Evolutionary conservation across 1,140 invertebrate genomes (phyloP).

Genomic region (Scaptomyza pallida): DNA sequence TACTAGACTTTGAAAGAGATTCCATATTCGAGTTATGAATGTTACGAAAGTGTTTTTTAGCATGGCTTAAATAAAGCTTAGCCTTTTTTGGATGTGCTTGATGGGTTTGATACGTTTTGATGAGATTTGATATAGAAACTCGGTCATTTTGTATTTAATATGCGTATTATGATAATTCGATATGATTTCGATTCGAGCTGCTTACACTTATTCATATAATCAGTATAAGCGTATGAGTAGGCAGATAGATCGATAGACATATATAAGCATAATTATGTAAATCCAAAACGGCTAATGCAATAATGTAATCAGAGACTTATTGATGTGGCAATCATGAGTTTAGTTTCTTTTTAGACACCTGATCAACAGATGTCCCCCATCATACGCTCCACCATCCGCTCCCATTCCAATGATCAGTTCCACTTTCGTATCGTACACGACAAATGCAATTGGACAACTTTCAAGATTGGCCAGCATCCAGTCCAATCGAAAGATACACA

Average conservation of each 20-base stretch:
- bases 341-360: conserved; percentile 44
- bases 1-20: neutral
- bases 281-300: conserved; percentile 63
- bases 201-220: conserved; percentile 19
- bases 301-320: conserved; percentile 66
- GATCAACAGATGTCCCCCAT: conserved; percentile 17
- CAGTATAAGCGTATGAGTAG: conserved; percentile 6
- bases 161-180: conserved; percentile 48
- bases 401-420: neutral
- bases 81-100: conserved; percentile 1
- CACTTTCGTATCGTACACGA: conserved; percentile 18
- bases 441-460: conserved; percentile 27
- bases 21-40: neutral
- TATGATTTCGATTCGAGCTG: conserved; percentile 13
- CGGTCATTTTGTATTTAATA: conserved; percentile 36
- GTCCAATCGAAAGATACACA: conserved; percentile 3
- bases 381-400: neutral
- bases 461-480: conserved; percentile 11
- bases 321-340: conserved; percentile 42
- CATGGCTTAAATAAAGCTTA: conserved; percentile 8
- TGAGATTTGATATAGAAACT: conserved; percentile 46
- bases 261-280: conserved; percentile 79
- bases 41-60: neutral
- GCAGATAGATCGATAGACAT: conserved; percentile 13
- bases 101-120: conserved; percentile 15